Evolutionary conservation across 2,888 invertebrate species (phyloP), one percentile per base, ranked within the genome.

Genomic region (Cephus pulcher): DNA sequence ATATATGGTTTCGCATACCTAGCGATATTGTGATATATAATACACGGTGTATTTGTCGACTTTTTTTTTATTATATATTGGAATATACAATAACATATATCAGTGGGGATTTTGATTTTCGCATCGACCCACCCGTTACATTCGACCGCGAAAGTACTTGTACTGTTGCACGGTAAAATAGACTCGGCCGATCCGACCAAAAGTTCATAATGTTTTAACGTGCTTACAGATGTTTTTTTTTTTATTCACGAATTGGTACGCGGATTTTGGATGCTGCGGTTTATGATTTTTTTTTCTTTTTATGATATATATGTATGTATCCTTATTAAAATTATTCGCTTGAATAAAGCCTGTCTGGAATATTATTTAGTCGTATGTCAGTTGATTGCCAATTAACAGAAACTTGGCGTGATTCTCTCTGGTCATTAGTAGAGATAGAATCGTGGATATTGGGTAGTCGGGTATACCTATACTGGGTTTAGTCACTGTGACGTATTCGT

Each of bases 91-190:
- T 15, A 1, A 15, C 15, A 15, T 40, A 40, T 40, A 40, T 15
- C 40, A 4, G 1, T 40, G 4, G 40, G 15, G 1, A 40, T 40
- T 15, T 40, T 79, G 76, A 79, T 80, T 82, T 79, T 79, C 80
- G 76, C 78, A 77, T 81, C 80, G 79, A 35, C 35, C 35, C 35
- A 78, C 75, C 73, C 76, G 75, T 78, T 80, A 80, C 78, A 75
- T 77, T 75, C 79, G 81, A 82, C 76, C 77, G 80, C 78, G 84
- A 84, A 83, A 82, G 84, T 83, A 81, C 82, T 82, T 78, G 81
- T 76, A 77, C 80, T 78, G 77, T 76, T 73, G 68, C 37, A 75
- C 15, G 6, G 15, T 40, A 15, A 40, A 40, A 15, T 15, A 40
- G 15, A 15, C 40, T 15, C 0, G 40, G 40, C 12, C 40, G 15